These are phyloP conservation scores for Tautogolabrus adspersus DNA, from an alignment of 2,113 vertebrate genomes.

Conservation along the genomic window DNA sequence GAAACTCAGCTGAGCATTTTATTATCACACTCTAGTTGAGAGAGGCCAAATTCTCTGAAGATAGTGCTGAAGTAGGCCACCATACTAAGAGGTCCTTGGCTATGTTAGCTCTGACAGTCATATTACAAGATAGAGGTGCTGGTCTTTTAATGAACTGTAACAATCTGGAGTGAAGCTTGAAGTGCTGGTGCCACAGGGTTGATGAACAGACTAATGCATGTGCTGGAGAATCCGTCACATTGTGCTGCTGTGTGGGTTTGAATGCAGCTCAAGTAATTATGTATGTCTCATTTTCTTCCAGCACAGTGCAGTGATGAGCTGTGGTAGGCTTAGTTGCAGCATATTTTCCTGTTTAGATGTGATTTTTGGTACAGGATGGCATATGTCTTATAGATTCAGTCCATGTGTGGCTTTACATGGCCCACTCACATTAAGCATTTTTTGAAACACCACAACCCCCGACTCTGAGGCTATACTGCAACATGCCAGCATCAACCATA, in stretches of 20 bases:
- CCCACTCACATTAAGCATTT: conserved; percentile 27
- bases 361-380: conserved; percentile 31
- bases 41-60: conserved; percentile 58
- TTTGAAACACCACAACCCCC: conserved; percentile 11
- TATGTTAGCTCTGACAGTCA: conserved; percentile 61
- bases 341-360: conserved; percentile 40
- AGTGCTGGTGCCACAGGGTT: conserved; percentile 41
- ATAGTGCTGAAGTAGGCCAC: conserved; percentile 62
- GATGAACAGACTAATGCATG: conserved; percentile 49
- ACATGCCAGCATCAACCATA: conserved; percentile 1
- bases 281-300: conserved; percentile 41
- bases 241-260: conserved; percentile 50
- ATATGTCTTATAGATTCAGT: conserved; percentile 23
- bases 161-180: conserved; percentile 39
- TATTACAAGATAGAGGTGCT: conserved; percentile 54
- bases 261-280: conserved; percentile 58
- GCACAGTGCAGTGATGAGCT: conserved; percentile 42
- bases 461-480: conserved; percentile 1
- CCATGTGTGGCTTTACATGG: conserved; percentile 29
- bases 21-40: conserved; percentile 65
- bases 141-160: conserved; percentile 67
- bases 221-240: conserved; percentile 43
- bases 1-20: conserved; percentile 69
- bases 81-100: conserved; percentile 43
- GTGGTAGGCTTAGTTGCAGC: conserved; percentile 33